Base-by-base conservation (phyloP, 2,888 invertebrate genomes). In the Unio pictorum region DNA sequence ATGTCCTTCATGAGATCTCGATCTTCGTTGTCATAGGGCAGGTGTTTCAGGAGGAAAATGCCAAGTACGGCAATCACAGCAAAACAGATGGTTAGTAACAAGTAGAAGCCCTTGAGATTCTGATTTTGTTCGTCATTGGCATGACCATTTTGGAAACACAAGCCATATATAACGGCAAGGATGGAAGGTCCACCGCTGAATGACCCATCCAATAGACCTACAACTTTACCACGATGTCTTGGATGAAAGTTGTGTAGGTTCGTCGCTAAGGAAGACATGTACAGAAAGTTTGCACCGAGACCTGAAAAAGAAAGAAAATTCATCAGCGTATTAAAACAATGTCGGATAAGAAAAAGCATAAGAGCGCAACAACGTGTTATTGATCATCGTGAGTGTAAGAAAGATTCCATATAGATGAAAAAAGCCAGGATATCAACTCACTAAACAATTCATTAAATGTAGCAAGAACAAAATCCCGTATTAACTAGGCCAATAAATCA, bases 131-230 rank as follows among this genome's bases (percentile, higher is more conserved):
- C 80, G 68, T 83, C 84, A 1, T 64, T 70, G 8, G 60, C 72
- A 68, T 84, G 82, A 1, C 81, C 81, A 5, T 76, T 67, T 8
- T 68, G 73, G 67, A 84, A 85, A 55, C 72, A 28, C 11, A 70
- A 63, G 15, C 82, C 83, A 65, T 84, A 85, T 0, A 84, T 56
- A 8, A 81, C 72, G 1, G 84, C 74, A 66, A 84, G 75, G 8
- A 84, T 67, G 8, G 82, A 82, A 5, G 85, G 83, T 0, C 85
- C 85, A 0, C 76, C 83, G 66, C 84, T 83, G 74, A 83, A 84
- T n/a, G 74, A 77, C n/a, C 80, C 84, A 62, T 85, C 83, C 28
- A 85, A 71, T 4, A 84, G 61, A 3, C 84, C 84, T 3, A 85
- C 76, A 4, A 83, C 73, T 65, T 82, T 84, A 4, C 84, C 85